These are phyloP conservation scores for Clarias pachynema DNA, from an alignment of 2,797 vertebrate genomes.

Conservation along the genomic window DNA sequence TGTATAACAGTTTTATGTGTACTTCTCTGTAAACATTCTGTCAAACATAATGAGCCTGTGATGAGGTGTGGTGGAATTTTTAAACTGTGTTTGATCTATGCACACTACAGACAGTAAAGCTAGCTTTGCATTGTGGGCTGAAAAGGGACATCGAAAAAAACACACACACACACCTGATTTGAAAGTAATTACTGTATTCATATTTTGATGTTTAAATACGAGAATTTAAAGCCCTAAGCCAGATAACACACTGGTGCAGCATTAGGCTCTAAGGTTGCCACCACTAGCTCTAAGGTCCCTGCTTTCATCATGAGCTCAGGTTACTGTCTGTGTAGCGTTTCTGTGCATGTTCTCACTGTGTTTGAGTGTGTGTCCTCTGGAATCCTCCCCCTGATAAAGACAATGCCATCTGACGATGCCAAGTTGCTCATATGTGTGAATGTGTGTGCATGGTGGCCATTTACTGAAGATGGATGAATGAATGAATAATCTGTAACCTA, in stretches of 20 bases:
- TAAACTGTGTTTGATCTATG: not conserved
- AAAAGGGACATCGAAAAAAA: not conserved
- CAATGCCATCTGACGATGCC: not conserved
- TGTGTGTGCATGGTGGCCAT: not conserved
- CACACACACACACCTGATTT: not conserved
- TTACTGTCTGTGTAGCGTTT: slow-evolving; percentile 2
- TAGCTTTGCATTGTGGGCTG: not conserved
- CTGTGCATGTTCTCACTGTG: not conserved
- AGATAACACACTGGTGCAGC: not conserved
- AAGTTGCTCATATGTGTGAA: not conserved
- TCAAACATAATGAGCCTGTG: slow-evolving; percentile 1
- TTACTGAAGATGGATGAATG: not conserved
- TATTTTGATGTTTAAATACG: not conserved
- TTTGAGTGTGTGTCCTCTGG: not conserved
- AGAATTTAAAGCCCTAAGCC: not conserved
- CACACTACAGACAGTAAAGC: not conserved
- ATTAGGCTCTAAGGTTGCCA: not conserved
- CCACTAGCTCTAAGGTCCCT: not conserved
- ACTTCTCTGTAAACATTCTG: not conserved
- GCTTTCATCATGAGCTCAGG: not conserved
- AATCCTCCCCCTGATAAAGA: not conserved
- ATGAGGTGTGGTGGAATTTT: not conserved
- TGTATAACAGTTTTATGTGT: not conserved
- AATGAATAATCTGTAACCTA: not conserved
- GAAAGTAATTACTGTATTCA: not conserved